These are phyloP conservation scores for Drosophila teissieri DNA, from an alignment of 1,140 invertebrate species.

Conservation along the genomic window DNA sequence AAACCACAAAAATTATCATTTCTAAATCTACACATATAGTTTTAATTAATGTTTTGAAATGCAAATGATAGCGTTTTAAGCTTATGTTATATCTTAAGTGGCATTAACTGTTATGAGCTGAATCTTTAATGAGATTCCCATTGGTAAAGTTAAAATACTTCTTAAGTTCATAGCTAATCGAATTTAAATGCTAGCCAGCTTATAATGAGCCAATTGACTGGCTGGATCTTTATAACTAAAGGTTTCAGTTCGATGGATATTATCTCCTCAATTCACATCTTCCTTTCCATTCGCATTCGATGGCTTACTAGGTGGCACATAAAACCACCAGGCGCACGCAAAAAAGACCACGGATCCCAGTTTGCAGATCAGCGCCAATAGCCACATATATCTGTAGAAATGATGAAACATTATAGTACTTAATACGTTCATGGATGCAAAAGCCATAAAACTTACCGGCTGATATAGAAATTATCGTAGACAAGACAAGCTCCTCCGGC, in stretches of 20 bases:
- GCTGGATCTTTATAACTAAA: slow-evolving; percentile 1
- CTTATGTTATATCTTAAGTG: slow-evolving; percentile 2
- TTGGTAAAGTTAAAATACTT: slow-evolving; percentile 10
- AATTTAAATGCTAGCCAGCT: slow-evolving; percentile 11
- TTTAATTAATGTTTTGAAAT: slow-evolving; percentile 17
- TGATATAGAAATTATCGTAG: slow-evolving; percentile 90
- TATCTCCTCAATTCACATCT: slow-evolving; percentile 17
- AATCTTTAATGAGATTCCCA: not conserved
- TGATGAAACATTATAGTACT: not conserved
- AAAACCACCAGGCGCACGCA: slow-evolving; percentile 89
- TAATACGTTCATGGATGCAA: no score
- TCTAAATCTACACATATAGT: slow-evolving; percentile 11
- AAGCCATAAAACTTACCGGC: slow-evolving; percentile 85
- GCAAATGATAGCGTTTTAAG: slow-evolving; percentile 13
- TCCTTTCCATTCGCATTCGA: slow-evolving; percentile 25
- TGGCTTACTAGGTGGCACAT: slow-evolving; percentile 85
- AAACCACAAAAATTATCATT: not conserved
- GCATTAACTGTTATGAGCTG: not conserved
- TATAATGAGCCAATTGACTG: slow-evolving; percentile 6
- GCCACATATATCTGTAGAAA: slow-evolving; percentile 87
- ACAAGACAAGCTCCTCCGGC: slow-evolving; percentile 88
- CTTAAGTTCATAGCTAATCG: slow-evolving; percentile 15
- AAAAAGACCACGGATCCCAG: slow-evolving; percentile 88
- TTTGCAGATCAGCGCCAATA: slow-evolving; percentile 88
- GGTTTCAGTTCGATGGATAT: slow-evolving; percentile 24